phyloP scores from a whole-genome alignment of 2,797 vertebrate species.

The Alauda arvensis region DNA sequence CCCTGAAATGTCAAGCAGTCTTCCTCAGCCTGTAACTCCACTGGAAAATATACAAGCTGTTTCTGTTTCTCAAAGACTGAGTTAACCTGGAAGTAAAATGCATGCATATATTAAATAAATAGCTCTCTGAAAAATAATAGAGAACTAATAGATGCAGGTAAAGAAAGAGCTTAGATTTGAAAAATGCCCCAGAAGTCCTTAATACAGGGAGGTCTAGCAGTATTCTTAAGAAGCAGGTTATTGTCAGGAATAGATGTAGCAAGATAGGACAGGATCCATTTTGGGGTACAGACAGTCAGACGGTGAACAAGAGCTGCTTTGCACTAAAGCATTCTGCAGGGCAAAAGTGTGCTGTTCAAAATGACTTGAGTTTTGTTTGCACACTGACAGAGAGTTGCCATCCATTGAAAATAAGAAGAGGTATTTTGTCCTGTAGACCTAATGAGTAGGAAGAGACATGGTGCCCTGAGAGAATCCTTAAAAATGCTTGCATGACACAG shows the following conservation, averaged over 20 bases:
- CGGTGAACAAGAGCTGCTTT: not conserved
- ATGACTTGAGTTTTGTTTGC: not conserved
- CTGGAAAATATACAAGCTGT: not conserved
- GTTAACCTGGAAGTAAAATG: constrained; percentile 9
- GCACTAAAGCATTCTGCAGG: not conserved
- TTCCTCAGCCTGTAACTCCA: not conserved
- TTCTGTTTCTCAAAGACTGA: constrained; percentile 15
- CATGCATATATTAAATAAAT: not conserved
- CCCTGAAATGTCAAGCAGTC: constrained; percentile 22
- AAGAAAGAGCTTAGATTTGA: not conserved
- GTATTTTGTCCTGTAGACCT: not conserved
- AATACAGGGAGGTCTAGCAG: not conserved
- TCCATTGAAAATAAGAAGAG: not conserved
- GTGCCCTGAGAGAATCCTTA: not conserved
- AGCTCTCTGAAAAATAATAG: not conserved
- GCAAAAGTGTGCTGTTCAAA: not conserved
- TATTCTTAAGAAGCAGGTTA: not conserved
- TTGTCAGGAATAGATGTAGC: not conserved
- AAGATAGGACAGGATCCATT: not conserved
- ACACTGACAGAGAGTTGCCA: not conserved
- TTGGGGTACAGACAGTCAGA: not conserved
- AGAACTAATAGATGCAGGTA: not conserved
- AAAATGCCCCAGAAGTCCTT: accelerated
- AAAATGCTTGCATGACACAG: not conserved
- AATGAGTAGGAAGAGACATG: not conserved